These are phyloP conservation scores for Tokudaia tokunoshimensis DNA, from an alignment of 2,797 vertebrate species.

Conservation along the genomic window DNA sequence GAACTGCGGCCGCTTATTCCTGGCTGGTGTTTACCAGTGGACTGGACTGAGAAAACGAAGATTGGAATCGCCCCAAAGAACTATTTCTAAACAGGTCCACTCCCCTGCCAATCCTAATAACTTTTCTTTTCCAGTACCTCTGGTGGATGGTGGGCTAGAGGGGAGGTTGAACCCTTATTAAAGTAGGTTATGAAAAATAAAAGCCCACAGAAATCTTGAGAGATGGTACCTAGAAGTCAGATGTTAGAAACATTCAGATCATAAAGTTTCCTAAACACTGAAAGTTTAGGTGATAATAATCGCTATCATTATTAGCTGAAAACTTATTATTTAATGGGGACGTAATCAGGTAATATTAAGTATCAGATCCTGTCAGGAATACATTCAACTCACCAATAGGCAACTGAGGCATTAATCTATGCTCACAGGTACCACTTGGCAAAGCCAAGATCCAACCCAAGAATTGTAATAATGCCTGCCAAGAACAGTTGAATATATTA, in stretches of 20 bases:
- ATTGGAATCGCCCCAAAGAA: background rate
- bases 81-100: background rate
- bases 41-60: background rate
- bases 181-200: background rate
- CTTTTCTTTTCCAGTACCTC: background rate
- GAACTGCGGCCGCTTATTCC: background rate
- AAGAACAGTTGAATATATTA: background rate
- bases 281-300: background rate
- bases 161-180: background rate
- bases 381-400: background rate
- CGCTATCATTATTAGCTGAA: background rate
- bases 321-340: background rate
- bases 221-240: background rate
- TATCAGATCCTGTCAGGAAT: conserved; percentile 12
- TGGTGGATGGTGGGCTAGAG: background rate
- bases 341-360: background rate
- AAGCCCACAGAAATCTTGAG: background rate
- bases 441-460: background rate
- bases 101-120: background rate
- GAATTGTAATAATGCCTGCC: background rate
- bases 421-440: background rate
- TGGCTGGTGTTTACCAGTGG: background rate
- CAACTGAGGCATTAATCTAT: background rate
- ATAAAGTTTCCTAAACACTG: background rate
- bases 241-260: background rate